These are phyloP conservation scores for Sylvicapra grimmia DNA, from an alignment of 2,113 vertebrate species.

Conservation along the genomic window DNA sequence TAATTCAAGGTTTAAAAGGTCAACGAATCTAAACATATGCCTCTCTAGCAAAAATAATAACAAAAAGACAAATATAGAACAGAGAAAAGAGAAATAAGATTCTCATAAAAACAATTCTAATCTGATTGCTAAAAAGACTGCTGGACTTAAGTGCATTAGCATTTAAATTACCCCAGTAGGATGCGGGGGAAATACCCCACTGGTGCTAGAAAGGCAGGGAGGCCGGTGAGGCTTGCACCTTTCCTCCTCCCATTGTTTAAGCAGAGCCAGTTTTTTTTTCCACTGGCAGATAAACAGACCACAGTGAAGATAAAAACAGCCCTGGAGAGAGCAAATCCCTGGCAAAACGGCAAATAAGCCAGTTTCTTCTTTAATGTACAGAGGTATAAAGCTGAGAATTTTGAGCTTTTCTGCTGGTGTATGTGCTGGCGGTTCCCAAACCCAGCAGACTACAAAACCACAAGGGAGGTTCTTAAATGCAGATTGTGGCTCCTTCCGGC, in stretches of 20 bases:
- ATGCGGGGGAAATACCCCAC: background rate
- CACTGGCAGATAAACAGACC: background rate
- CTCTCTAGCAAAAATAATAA: background rate
- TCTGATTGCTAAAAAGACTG: background rate
- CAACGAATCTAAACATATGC: background rate
- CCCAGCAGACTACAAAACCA: background rate
- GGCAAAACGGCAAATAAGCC: background rate
- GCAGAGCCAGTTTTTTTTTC: background rate
- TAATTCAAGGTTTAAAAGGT: background rate
- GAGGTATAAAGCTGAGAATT: background rate
- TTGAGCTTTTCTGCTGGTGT: background rate
- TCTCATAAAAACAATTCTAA: background rate
- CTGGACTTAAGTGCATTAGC: slow-evolving; percentile 27
- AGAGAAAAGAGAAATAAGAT: background rate
- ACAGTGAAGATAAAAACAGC: background rate
- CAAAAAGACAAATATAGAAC: background rate
- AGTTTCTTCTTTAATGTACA: background rate
- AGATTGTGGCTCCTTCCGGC: background rate
- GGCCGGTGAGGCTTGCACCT: background rate
- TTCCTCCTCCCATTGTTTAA: background rate
- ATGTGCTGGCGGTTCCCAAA: background rate
- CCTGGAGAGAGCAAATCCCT: background rate
- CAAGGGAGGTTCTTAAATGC: background rate
- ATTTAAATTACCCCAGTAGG: slow-evolving; percentile 42
- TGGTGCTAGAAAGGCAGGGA: background rate